Evolutionary conservation across 2,888 invertebrate species (phyloP), one percentile per base, ranked within the genome.

Genomic region (Habrosyne pyritoides): DNA sequence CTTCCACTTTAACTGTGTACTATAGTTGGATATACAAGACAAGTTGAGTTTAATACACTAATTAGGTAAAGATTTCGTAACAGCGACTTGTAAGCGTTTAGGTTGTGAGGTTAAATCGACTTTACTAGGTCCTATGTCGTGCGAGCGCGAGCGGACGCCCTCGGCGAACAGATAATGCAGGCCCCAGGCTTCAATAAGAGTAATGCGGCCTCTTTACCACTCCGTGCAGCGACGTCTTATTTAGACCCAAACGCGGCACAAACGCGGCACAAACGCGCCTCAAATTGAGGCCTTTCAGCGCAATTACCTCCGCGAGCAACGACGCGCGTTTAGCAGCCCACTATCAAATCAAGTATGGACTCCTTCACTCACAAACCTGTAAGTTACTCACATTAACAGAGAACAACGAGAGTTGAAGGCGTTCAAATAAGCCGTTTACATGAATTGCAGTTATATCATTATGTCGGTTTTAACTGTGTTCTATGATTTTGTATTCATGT

Each of bases 211-310:
- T 89, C 87, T 90, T 89, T 87, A 88, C 86, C 82, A 80, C 83
- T 80, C 83, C 73, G 79, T 81, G 78, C 79, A 79, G 74, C 84
- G 87, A 91, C 90, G 89, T 91, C 91, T 91, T 90, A 91, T 90
- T 91, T 89, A 91, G 85, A 78, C 66, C 82, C 85, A 86, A 87
- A 87, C 81, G 79, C 81, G 84, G 82, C 73, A 73, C 85, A 86
- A 87, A 87, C 81, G 79, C 81, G 84, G 82, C 73, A 73, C 83
- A 83, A 87, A 86, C 79, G 75, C 81, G 77, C 71, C 75, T 83
- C 77, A 90, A 91, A 91, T 91, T 90, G 90, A 84, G 80, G 87
- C 85, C 84, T 89, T 90, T 91, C 90, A 88, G 77, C 83, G 81
- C 87, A 89, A 88, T 89, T 86, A 86, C 86, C 80, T 75, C 68